Conservation (phyloP, 2,888 invertebrate genomes). For the Lathronympha strigana region DNA sequence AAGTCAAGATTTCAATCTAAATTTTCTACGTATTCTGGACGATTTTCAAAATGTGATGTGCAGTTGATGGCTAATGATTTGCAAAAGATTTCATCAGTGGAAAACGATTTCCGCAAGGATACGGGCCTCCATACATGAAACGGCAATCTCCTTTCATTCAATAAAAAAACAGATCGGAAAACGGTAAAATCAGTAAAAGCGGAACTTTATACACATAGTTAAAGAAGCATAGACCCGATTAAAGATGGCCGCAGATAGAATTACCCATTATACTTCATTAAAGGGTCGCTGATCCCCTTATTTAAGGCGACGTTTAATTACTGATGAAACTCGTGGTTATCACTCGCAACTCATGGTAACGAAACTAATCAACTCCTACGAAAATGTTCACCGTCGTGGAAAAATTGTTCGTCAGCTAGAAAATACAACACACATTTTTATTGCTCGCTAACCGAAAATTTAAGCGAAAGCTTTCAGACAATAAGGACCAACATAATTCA, state of each 20-base stretch:
- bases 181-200: too few relatives aligned
- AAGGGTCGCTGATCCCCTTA: slow-evolving; percentile 12
- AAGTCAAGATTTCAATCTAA: too few relatives aligned
- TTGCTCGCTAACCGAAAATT: background rate
- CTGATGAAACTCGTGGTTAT: background rate
- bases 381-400: background rate
- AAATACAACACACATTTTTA: slow-evolving; percentile 6
- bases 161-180: too few relatives aligned
- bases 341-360: background rate
- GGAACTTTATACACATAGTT: too few relatives aligned
- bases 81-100: too few relatives aligned
- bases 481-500: background rate
- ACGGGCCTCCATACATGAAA: too few relatives aligned
- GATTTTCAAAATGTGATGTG: too few relatives aligned
- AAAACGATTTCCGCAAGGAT: too few relatives aligned
- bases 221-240: slow-evolving; percentile 1
- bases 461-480: background rate
- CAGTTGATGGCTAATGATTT: too few relatives aligned
- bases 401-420: background rate
- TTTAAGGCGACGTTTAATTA: slow-evolving; percentile 24
- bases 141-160: too few relatives aligned
- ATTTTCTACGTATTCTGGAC: too few relatives aligned
- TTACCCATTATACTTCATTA: slow-evolving; percentile 21
- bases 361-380: background rate
- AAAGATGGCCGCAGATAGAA: slow-evolving; percentile 4